Percentiles rank a stretch among this genome's conserved stretches.
phyloP scores from a whole-genome alignment of 2,113 vertebrate genomes.

The Daubentonia madagascariensis region DNA sequence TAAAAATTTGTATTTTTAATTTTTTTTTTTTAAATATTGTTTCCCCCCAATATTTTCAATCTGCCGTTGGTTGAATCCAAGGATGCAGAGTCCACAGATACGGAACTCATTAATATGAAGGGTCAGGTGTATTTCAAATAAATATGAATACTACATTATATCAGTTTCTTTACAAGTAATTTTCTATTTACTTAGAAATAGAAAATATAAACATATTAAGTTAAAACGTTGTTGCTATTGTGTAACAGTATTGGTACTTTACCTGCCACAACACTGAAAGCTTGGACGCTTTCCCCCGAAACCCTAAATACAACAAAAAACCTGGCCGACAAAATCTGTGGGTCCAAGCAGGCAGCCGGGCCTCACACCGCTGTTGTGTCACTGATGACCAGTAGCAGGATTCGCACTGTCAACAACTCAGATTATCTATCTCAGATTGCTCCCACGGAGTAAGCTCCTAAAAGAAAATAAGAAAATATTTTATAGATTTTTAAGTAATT shows the following conservation, averaged over 20 bases:
- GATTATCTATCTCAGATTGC: slow-evolving; percentile 17
- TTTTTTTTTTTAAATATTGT: not conserved
- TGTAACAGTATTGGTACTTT: slow-evolving; percentile 40
- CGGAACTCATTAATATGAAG: not conserved
- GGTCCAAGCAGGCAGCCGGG: slow-evolving; percentile 42
- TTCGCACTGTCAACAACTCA: not conserved
- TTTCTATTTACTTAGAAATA: not conserved
- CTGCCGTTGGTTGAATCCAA: not conserved
- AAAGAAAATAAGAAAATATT: not conserved
- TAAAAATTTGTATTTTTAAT: not conserved
- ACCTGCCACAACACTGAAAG: slow-evolving; percentile 77
- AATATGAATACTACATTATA: not conserved
- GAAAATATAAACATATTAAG: not conserved
- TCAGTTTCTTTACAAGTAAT: not conserved
- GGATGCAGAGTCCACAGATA: not conserved
- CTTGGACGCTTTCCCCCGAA: slow-evolving; percentile 34
- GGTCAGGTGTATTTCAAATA: not conserved
- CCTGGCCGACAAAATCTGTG: slow-evolving; percentile 63
- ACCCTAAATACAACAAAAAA: slow-evolving; percentile 42
- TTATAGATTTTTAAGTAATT: not conserved
- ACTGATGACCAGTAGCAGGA: not conserved
- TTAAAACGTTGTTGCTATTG: not conserved
- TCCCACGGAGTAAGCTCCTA: slow-evolving; percentile 64
- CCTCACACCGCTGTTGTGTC: not conserved
- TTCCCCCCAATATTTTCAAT: not conserved